These are phyloP conservation scores for Ochropacha duplaris DNA, from an alignment of 2,888 invertebrate genomes.

Conservation along the genomic window DNA sequence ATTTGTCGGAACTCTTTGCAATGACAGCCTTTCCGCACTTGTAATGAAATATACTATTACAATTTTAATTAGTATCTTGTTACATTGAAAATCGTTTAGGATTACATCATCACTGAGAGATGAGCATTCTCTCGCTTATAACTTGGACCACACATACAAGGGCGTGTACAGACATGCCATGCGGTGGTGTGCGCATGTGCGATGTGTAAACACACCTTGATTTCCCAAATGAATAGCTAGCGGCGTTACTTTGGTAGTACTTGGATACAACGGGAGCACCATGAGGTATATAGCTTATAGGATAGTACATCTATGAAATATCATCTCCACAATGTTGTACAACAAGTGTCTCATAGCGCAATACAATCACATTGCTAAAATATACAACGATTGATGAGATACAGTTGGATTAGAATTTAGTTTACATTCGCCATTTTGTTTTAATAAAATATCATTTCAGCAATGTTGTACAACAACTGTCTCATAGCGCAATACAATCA, in stretches of 20 bases:
- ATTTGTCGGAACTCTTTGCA: too few species aligned
- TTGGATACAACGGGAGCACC: not conserved
- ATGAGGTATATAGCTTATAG: not conserved
- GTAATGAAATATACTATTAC: too few species aligned
- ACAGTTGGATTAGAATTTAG: not conserved
- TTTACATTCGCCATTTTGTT: too few species aligned
- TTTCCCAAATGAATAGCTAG: slow-evolving; percentile 56
- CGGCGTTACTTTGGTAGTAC: slow-evolving; percentile 23
- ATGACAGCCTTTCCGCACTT: too few species aligned
- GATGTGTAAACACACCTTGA: slow-evolving; percentile 43
- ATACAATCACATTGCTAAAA: not conserved
- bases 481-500: too few species aligned
- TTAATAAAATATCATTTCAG: too few species aligned
- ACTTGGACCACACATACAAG: slow-evolving; percentile 1
- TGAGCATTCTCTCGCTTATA: not conserved
- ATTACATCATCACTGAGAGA: too few species aligned
- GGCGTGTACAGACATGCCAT: not conserved
- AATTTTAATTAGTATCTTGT: too few species aligned
- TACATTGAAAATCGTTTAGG: too few species aligned
- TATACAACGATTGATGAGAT: not conserved
- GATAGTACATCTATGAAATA: not conserved
- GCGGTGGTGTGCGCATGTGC: slow-evolving; percentile 8
- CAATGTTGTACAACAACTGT: too few species aligned
- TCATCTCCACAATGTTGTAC: not conserved
- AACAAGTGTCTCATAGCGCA: not conserved